Evolutionary conservation across 2,888 invertebrate species (phyloP).

Genomic region (Plemyria rubiginata): DNA sequence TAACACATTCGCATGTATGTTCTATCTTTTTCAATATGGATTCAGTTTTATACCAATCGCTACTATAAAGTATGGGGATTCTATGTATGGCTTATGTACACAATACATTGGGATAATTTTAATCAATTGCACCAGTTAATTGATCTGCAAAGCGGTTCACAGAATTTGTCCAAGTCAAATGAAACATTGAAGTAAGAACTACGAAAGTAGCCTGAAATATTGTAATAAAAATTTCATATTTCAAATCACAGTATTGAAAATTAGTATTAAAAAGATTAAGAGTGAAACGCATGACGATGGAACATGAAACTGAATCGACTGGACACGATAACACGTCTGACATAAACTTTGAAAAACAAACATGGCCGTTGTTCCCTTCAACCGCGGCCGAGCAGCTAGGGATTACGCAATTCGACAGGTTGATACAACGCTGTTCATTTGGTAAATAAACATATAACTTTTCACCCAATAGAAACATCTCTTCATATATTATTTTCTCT

Average conservation of each 20-base stretch:
- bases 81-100: conserved; percentile 35
- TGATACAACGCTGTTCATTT: conserved; percentile 64
- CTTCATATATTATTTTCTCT: conserved; percentile 80
- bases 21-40: conserved; percentile 18
- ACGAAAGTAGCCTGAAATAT: conserved; percentile 20
- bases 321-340: conserved; percentile 73
- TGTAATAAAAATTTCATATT: conserved; percentile 29
- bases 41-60: conserved; percentile 17
- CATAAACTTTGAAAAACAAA: conserved; percentile 76
- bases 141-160: conserved; percentile 45
- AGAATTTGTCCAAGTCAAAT: conserved; percentile 62
- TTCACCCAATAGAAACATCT: conserved; percentile 76
- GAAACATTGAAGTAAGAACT: conserved; percentile 12
- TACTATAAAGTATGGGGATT: conserved; percentile 25
- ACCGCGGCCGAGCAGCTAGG: conserved; percentile 18
- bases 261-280: conserved; percentile 52
- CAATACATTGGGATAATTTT: conserved; percentile 24
- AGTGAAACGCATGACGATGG: conserved; percentile 69
- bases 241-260: conserved; percentile 81
- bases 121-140: conserved; percentile 46
- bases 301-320: conserved; percentile 70
- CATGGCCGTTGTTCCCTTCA: conserved; percentile 42
- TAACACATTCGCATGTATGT: conserved; percentile 26
- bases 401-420: conserved; percentile 57
- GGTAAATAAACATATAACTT: conserved; percentile 80